Base-by-base conservation (phyloP, 2,797 vertebrate species). In the Dromococcyx pavoninus region DNA sequence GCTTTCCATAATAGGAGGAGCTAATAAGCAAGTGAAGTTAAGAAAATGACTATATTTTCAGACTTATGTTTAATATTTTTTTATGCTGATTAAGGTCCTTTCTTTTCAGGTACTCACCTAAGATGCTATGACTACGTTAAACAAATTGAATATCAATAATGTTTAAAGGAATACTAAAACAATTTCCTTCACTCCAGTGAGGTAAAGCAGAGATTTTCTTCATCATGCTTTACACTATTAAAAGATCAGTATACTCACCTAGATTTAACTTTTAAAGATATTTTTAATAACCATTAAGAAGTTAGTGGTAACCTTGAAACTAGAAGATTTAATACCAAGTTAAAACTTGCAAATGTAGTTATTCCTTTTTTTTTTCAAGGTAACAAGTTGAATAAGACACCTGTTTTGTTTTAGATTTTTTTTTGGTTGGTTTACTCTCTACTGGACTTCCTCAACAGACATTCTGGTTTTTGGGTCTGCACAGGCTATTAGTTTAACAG, bases 341-440 rank as follows among this genome's bases (percentile, higher is more conserved):
- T 80, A 37, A 61, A 76, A 28, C 4, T 50, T 22, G 1, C 10
- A 12, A 17, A 18, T 53, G 8, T 4, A 4, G 4, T 19, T 64
- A 57, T 44, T 33, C 10, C 5, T 50, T 51, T 51, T 39, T 58
- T 44, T 58, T 44, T 8, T 1, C 2, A n/a, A 74, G 25, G 35
- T 2, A 70, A 28, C 3, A 35, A 25, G 5, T 48, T 6, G 24
- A 4, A 22, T 39, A 51, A 88, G 27, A 13, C 2, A 18, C 3
- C 1, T 35, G 5, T 71, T 74, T 33, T 48, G 0, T 2, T 18
- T 27, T 10, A 4, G 4, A 8, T 56, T 9, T 17, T 76, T 41
- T 14, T 15, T 35, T 11, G 7, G 17, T 44, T 32, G 4, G 16
- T 57, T 67, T 39, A 15, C 8, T 3, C 70, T 84, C 19, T 51